Percentiles rank a stretch among this genome's conserved stretches.
These are phyloP conservation scores for Trinorchestia longiramus DNA, from an alignment of 1,140 invertebrate genomes.

Conservation along the genomic window DNA sequence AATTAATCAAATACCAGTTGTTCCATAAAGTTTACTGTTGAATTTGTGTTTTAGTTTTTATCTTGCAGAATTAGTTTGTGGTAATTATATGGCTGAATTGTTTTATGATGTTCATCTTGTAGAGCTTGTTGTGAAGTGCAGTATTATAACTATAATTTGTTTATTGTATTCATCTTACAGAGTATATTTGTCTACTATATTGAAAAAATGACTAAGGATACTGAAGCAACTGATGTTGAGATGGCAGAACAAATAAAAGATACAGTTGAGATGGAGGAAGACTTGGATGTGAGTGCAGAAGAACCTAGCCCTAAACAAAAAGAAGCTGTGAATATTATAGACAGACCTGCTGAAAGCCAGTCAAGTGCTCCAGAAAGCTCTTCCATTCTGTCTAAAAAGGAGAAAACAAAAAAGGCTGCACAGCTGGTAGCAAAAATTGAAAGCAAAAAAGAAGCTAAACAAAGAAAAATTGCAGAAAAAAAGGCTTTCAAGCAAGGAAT, in stretches of 20 bases:
- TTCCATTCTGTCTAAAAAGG: neutral
- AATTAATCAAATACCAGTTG: no score
- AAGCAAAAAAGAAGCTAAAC: conserved; percentile 2
- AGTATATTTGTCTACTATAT: neutral
- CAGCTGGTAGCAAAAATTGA: neutral
- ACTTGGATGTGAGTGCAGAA: neutral
- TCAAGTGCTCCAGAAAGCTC: neutral
- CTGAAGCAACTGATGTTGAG: neutral
- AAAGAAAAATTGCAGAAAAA: conserved; percentile 33
- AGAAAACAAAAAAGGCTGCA: conserved; percentile 4
- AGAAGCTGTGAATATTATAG: neutral
- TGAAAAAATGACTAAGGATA: neutral
- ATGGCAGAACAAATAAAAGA: neutral
- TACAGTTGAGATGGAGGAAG: neutral
- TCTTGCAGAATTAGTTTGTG: no score
- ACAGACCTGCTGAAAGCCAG: neutral
- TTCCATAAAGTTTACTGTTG: no score
- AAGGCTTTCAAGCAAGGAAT: conserved; percentile 9
- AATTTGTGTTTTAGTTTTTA: no score
- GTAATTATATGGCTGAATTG: no score
- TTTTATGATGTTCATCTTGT: no score
- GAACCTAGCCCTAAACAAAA: neutral
- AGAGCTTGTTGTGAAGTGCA: no score
- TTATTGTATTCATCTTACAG: neutral
- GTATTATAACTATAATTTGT: no score